Conservation (phyloP, 2,888 invertebrate species). For the Drosophila mulleri region DNA sequence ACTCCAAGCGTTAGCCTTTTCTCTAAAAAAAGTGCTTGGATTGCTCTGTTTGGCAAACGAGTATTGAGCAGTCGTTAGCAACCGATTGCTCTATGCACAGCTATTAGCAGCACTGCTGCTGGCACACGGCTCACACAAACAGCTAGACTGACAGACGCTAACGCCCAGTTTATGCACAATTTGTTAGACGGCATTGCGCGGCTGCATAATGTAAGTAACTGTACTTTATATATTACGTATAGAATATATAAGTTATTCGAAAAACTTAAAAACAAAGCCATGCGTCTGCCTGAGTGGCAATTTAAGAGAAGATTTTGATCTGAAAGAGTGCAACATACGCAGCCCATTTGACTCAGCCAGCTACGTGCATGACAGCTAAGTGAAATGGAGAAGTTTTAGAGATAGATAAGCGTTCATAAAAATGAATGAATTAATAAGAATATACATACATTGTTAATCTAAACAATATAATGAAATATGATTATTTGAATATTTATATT, state of each 20-base stretch:
- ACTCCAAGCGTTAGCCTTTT: rapidly evolving
- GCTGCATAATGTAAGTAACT: neutral
- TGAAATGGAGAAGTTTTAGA: too few relatives aligned
- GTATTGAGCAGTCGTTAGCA: neutral
- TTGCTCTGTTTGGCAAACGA: too few relatives aligned
- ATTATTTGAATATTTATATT: too few relatives aligned
- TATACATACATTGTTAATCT: too few relatives aligned
- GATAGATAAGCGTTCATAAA: too few relatives aligned
- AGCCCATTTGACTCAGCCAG: neutral
- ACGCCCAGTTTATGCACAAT: slow-evolving; percentile 43
- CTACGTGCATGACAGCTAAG: too few relatives aligned
- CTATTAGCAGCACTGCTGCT: neutral
- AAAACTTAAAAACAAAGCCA: neutral
- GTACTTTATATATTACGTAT: neutral
- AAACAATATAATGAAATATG: too few relatives aligned
- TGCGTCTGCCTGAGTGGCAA: neutral
- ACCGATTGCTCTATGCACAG: too few relatives aligned
- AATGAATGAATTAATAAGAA: too few relatives aligned
- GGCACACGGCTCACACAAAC: neutral
- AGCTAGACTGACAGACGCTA: slow-evolving; percentile 21
- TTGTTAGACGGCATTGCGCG: slow-evolving; percentile 35
- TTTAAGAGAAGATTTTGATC: neutral
- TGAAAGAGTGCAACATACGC: neutral
- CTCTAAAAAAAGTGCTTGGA: too few relatives aligned
- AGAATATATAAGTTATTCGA: neutral